Conservation (phyloP, 2,113 vertebrate species). For the Arizona elegans region DNA sequence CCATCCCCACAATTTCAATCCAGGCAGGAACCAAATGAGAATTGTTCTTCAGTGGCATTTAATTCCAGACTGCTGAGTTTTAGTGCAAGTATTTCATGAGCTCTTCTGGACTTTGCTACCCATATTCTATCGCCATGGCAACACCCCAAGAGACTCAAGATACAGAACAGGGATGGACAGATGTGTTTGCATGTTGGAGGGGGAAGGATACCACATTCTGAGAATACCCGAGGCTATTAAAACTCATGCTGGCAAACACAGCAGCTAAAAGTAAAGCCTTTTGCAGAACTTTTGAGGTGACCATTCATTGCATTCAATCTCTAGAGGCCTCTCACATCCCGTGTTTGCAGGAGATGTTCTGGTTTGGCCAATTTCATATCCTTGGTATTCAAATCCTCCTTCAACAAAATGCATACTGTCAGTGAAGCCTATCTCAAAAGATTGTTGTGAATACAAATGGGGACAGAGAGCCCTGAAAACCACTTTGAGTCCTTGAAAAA, state of each 20-base stretch:
- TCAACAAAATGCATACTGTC: not conserved
- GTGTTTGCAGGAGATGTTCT: not conserved
- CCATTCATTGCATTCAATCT: not conserved
- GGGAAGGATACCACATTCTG: no score
- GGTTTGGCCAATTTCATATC: not conserved
- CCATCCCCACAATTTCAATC: not conserved
- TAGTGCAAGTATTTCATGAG: not conserved
- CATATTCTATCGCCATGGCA: constrained; percentile 1
- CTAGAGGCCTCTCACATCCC: not conserved
- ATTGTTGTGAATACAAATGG: not conserved
- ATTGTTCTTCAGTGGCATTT: not conserved
- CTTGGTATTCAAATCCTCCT: not conserved
- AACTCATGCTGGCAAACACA: not conserved
- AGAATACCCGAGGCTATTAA: not conserved
- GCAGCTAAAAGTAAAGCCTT: not conserved
- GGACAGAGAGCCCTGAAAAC: not conserved
- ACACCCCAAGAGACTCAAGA: constrained; percentile 6
- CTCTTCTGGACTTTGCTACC: not conserved
- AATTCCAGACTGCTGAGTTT: not conserved
- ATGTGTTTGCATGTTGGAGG: not conserved
- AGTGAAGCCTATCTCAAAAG: not conserved
- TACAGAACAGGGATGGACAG: constrained; percentile 10
- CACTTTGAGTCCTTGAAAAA: not conserved
- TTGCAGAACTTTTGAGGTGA: not conserved
- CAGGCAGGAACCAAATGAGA: not conserved